Conservation (phyloP, 2,888 invertebrate species). For the Sussaba pulchella region DNA sequence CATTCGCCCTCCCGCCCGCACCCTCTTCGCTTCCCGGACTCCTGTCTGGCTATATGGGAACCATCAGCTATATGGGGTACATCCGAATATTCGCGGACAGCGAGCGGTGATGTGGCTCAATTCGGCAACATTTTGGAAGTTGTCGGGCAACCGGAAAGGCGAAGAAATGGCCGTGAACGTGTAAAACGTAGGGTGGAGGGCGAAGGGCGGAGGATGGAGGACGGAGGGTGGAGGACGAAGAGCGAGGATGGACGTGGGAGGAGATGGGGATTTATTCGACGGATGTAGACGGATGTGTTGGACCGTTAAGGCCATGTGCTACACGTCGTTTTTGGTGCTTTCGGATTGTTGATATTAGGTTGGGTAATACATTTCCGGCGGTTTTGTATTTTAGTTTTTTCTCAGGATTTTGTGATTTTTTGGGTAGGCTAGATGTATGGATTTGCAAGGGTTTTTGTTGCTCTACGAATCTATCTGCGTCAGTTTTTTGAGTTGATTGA, state of each 20-base stretch:
- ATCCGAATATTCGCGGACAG: constrained; percentile 54
- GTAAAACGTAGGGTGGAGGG: background rate
- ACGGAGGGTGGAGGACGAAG: constrained; percentile 13
- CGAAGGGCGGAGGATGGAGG: constrained; percentile 1
- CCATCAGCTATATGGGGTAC: background rate
- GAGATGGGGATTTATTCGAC: constrained; percentile 6
- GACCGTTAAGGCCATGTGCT: constrained; percentile 11
- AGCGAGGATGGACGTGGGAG: background rate
- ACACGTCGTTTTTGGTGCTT: too few species aligned
- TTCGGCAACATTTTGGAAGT: constrained; percentile 57
- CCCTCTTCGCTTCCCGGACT: too few species aligned
- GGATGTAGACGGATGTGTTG: background rate
- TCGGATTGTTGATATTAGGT: too few species aligned
- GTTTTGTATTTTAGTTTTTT: too few species aligned
- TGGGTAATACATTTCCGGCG: too few species aligned
- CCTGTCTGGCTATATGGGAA: background rate
- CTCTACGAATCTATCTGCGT: too few species aligned
- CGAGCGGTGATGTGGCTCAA: constrained; percentile 62
- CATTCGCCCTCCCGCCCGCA: too few species aligned
- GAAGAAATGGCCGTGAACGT: constrained; percentile 32
- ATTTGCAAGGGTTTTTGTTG: too few species aligned
- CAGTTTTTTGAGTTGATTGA: too few species aligned
- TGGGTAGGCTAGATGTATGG: too few species aligned
- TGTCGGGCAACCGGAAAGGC: constrained; percentile 2
- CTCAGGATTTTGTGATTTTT: too few species aligned